Conservation (phyloP, 1,140 invertebrate genomes). For the Coelopa frigida region DNA sequence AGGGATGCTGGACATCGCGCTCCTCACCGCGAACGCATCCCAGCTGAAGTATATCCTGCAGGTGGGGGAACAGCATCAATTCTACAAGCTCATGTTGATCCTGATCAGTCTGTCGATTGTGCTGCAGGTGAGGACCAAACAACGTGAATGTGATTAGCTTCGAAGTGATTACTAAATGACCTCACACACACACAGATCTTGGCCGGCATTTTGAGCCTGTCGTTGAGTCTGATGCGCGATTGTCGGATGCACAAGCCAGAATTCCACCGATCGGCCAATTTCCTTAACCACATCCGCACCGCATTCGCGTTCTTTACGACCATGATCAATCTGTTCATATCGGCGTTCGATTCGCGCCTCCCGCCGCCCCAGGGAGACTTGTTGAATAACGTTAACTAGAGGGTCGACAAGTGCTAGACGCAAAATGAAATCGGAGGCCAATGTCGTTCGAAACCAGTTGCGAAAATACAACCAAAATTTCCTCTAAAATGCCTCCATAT, state of each 20-base stretch:
- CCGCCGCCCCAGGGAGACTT: conserved; percentile 27
- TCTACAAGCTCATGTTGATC: conserved; percentile 71
- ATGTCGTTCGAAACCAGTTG: too few species aligned
- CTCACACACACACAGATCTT: conserved; percentile 42
- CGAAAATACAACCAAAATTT: too few species aligned
- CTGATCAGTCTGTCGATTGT: conserved; percentile 77
- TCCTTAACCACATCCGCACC: conserved; percentile 66
- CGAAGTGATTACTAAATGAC: background rate
- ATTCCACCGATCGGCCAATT: conserved; percentile 58
- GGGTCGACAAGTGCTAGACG: too few species aligned
- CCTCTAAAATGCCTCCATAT: too few species aligned
- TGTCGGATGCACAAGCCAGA: conserved; percentile 62
- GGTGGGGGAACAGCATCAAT: conserved; percentile 73
- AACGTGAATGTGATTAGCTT: background rate
- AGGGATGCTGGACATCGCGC: conserved; percentile 70
- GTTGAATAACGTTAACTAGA: conserved; percentile 1
- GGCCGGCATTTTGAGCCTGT: conserved; percentile 60
- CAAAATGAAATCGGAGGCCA: too few species aligned
- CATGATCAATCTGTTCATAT: conserved; percentile 68
- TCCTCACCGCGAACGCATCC: conserved; percentile 76
- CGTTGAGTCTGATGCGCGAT: conserved; percentile 65
- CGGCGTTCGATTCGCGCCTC: conserved; percentile 59
- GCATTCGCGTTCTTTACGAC: conserved; percentile 64
- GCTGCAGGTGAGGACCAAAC: conserved; percentile 62
- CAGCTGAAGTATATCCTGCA: conserved; percentile 82